Base-by-base conservation (phyloP, 2,797 vertebrate species). In the Nannoperca australis region DNA sequence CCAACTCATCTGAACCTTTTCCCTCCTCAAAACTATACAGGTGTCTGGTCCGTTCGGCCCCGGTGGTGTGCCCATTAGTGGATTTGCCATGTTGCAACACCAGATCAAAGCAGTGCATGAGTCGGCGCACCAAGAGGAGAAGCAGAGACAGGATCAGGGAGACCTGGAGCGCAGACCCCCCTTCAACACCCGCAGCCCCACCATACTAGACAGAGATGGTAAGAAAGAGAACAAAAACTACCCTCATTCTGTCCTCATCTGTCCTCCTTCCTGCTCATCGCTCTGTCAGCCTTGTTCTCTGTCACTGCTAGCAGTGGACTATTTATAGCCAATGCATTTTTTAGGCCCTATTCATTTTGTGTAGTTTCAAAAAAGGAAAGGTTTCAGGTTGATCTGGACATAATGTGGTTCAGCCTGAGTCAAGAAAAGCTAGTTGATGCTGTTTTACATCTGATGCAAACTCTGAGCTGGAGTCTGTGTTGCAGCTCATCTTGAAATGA, bases 51-150 rank as follows among this genome's bases (percentile, higher is more conserved):
- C 90, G 0, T 96, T 84, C 36, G 93, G 89, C 56, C 79, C 93
- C 0, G 86, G 89, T 7, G 85, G 90, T 0, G 61, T 96, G 51
- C 93, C 96, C 0, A 91, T 97, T 74, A 99, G 97, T 0, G 98
- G 97, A 22, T 97, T 96, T 0, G 91, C 97, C 0, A 97, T 99
- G 85, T 96, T 97, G 81, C 98, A 99, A 77, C 95, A 97, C 65
- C 98, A 99, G 89, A 97, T 99, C 89, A 99, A 99, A 90, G 97
- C 96, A 0, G 96, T 95, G 86, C 98, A 98, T 11, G 98, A 99
- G 73, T 98, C 97, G 0, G 96, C 96, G 0, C 95, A 98, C 87
- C 93, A 98, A 85, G 98, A 99, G 71, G 98, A 99, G 62, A 96
- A 96, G 71, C 98, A 98, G 94, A 95, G 98, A 87, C 97, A 98